phyloP scores from a whole-genome alignment of 1,140 invertebrate species.

The Bombus terrestris region DNA sequence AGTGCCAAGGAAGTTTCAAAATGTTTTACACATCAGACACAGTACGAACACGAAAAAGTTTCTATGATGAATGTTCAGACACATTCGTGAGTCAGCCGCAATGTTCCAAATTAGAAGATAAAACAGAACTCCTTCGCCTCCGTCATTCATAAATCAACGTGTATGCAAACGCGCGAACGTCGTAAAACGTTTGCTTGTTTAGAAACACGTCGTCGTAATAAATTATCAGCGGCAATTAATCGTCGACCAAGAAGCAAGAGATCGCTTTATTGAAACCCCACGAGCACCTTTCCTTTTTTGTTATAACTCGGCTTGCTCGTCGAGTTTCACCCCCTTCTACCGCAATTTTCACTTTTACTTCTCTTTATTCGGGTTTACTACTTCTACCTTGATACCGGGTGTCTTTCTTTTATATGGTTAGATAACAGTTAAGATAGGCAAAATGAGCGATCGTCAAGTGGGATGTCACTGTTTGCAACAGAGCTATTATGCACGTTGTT shows the following conservation, averaged over 20 bases:
- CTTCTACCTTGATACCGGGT: neutral
- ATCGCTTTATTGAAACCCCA: slow-evolving; percentile 46
- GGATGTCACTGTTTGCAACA: neutral
- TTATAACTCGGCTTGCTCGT: neutral
- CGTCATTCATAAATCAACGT: neutral
- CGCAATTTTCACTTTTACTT: neutral
- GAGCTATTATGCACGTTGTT: slow-evolving; percentile 1
- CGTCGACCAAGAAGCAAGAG: slow-evolving; percentile 6
- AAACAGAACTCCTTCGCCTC: neutral
- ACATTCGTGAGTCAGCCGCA: no score
- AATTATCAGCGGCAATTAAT: slow-evolving; percentile 44
- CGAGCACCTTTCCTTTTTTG: neutral
- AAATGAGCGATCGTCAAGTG: neutral
- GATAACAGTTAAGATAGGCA: slow-evolving; percentile 5
- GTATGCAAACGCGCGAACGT: neutral
- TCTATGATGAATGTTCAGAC: no score
- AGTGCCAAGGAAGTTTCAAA: no score
- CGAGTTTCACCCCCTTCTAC: neutral
- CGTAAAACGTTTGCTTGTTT: slow-evolving; percentile 21
- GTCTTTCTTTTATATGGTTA: neutral
- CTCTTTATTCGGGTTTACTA: neutral
- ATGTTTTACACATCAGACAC: no score
- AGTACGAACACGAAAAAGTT: no score
- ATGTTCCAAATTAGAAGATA: neutral
- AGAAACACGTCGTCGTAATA: slow-evolving; percentile 28